Evolutionary conservation across 2,888 invertebrate species (phyloP).

Genomic region (Tricholauxania praeusta): DNA sequence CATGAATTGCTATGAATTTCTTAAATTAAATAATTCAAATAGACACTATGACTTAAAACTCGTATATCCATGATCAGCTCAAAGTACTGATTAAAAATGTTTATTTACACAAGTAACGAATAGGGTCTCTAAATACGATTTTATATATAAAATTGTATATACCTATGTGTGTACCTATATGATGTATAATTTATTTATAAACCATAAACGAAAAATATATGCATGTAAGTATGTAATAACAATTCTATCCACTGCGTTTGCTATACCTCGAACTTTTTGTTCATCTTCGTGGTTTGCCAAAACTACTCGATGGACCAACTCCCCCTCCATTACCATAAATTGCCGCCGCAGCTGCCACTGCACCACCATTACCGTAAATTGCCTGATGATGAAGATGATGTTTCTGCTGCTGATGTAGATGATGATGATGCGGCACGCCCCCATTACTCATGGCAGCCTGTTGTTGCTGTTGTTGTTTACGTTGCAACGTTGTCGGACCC

Average conservation of each 20-base stretch:
- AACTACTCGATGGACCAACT: slow-evolving; percentile 58
- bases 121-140: neutral
- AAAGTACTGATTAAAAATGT: no score
- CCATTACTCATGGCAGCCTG: slow-evolving; percentile 55
- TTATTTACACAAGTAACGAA: neutral
- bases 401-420: slow-evolving; percentile 48
- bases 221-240: slow-evolving; percentile 30
- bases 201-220: neutral
- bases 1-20: neutral
- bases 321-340: slow-evolving; percentile 55
- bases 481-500: slow-evolving; percentile 69
- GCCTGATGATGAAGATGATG: slow-evolving; percentile 52
- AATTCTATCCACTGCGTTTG: neutral
- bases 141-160: slow-evolving; percentile 41
- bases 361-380: slow-evolving; percentile 56
- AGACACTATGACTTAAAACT: slow-evolving; percentile 27
- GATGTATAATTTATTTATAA: neutral
- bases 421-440: slow-evolving; percentile 43
- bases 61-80: neutral
- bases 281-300: slow-evolving; percentile 67
- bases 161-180: slow-evolving; percentile 28
- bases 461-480: slow-evolving; percentile 52
- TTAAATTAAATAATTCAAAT: slow-evolving; percentile 16
- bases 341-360: slow-evolving; percentile 41
- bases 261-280: slow-evolving; percentile 11